Evolutionary conservation across 2,797 vertebrate species (phyloP).

Genomic region (Heterohyrax brucei): DNA sequence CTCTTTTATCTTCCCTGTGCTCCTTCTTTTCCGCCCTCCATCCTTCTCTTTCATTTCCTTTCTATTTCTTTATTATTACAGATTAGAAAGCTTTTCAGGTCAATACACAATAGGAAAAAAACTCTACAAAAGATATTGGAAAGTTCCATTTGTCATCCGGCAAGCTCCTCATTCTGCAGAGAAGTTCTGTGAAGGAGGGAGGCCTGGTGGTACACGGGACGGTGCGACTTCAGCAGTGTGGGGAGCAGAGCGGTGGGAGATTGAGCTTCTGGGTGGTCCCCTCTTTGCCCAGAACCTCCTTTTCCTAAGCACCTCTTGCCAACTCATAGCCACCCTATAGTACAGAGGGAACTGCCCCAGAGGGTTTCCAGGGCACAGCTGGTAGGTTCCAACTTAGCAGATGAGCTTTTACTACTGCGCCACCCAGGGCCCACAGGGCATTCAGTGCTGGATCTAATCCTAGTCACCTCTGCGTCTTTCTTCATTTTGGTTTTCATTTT

Average conservation of each 20-base stretch:
- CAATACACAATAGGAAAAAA: neutral
- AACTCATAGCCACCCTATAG: no score
- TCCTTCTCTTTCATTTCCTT: neutral
- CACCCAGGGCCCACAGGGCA: neutral
- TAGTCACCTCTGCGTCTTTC: neutral
- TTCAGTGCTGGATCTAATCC: conserved; percentile 46
- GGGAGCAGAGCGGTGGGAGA: neutral
- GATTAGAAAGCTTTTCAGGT: conserved; percentile 28
- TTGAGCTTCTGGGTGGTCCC: neutral
- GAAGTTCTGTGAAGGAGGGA: neutral
- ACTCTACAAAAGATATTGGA: neutral
- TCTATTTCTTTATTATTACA: neutral
- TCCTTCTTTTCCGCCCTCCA: neutral
- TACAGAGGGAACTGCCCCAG: no score
- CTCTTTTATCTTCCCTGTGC: no score
- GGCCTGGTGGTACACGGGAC: neutral
- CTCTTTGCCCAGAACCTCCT: neutral
- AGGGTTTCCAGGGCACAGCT: no score
- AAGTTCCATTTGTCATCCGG: conserved; percentile 13
- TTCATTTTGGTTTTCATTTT: conserved; percentile 64
- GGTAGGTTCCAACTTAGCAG: no score
- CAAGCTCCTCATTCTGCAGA: conserved; percentile 19
- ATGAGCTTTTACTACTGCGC: no score
- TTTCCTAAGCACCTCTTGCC: neutral
- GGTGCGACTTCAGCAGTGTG: neutral